Conservation (phyloP, 2,888 invertebrate species). For the Poecilobothrus nobilitatus region DNA sequence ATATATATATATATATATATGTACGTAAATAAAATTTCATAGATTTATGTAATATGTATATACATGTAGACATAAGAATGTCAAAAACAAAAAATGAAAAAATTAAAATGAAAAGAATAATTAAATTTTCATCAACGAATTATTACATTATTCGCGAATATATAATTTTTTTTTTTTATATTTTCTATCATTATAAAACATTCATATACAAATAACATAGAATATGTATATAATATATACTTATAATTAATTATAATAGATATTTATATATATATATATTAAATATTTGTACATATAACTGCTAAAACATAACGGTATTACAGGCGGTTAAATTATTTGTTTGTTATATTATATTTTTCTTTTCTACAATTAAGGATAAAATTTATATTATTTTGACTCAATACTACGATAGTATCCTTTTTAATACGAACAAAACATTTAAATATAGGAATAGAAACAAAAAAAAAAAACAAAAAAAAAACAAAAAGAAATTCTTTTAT, state of each 20-base stretch:
- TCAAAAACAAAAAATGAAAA: neutral
- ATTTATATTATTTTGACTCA: neutral
- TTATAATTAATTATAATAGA: neutral
- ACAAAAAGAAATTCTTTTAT: too few species aligned
- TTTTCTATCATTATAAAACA: neutral
- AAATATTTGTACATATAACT: neutral
- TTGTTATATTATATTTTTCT: neutral
- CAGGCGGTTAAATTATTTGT: neutral
- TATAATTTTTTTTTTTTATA: neutral
- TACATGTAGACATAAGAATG: neutral
- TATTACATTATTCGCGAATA: neutral
- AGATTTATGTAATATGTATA: too few species aligned
- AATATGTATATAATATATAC: neutral
- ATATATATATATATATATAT: too few species aligned
- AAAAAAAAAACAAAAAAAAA: too few species aligned
- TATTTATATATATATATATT: neutral
- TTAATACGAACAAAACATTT: too few species aligned
- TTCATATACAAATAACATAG: neutral
- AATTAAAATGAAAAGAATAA: conserved; percentile 3
- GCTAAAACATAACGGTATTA: neutral
- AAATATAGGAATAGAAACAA: too few species aligned
- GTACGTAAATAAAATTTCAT: too few species aligned
- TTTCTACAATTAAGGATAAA: neutral
- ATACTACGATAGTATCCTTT: neutral
- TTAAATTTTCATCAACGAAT: neutral